These are phyloP conservation scores for Phania funesta DNA, from an alignment of 2,888 invertebrate genomes.

Conservation along the genomic window DNA sequence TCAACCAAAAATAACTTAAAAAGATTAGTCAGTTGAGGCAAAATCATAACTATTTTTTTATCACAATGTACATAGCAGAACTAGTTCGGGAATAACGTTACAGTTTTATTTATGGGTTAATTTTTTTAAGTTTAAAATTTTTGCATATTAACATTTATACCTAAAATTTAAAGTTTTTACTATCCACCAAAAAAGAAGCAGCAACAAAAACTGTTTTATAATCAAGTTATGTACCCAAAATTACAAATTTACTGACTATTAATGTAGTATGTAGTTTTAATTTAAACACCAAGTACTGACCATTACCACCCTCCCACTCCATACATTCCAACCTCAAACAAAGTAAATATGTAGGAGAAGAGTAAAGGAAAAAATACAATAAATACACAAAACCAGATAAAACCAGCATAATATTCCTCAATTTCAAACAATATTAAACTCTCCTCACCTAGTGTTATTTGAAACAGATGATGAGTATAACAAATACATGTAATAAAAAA, in stretches of 20 bases:
- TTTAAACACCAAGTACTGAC: conserved; percentile 36
- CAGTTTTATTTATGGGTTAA: conserved; percentile 25
- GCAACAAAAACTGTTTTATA: conserved; percentile 42
- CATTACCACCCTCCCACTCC: background rate
- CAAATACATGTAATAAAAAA: conserved; percentile 27
- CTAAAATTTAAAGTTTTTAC: background rate
- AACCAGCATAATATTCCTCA: conserved; percentile 49
- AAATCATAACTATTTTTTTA: no score
- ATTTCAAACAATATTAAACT: conserved; percentile 11
- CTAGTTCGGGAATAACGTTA: background rate
- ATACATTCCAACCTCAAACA: background rate
- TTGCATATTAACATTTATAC: background rate
- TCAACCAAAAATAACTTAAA: no score
- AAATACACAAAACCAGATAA: conserved; percentile 42
- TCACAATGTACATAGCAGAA: background rate
- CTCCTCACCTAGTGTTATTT: conserved; percentile 20
- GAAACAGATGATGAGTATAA: conserved; percentile 40
- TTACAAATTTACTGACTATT: conserved; percentile 34
- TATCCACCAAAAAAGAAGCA: background rate
- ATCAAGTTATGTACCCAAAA: conserved; percentile 30
- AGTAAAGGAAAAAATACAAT: background rate
- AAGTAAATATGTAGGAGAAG: background rate
- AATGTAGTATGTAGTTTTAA: conserved; percentile 3
- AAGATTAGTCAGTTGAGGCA: no score
- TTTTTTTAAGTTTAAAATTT: background rate